Evolutionary conservation across 2,888 invertebrate species (phyloP).

Genomic region (Omphaloscelis lunosa): DNA sequence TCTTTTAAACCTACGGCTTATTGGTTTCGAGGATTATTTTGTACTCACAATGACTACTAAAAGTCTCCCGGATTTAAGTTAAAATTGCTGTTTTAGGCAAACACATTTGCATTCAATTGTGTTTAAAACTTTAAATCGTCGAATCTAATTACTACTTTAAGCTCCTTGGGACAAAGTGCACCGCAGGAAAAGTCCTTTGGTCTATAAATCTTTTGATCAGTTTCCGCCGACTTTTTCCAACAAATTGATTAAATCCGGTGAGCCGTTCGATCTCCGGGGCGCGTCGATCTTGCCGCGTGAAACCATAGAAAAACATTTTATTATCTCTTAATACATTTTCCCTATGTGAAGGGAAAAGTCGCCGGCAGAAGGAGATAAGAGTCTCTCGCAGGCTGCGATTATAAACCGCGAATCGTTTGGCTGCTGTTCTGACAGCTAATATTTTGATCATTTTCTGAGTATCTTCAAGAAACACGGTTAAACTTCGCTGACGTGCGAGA

Average conservation of each 20-base stretch:
- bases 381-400: conserved; percentile 27
- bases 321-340: conserved; percentile 53
- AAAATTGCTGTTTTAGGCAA: conserved; percentile 44
- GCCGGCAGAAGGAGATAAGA: conserved; percentile 16
- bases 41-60: conserved; percentile 41
- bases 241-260: conserved; percentile 70
- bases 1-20: neutral
- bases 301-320: conserved; percentile 63
- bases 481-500: neutral
- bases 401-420: conserved; percentile 24
- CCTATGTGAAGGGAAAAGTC: conserved; percentile 24
- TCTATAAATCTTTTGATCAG: conserved; percentile 70
- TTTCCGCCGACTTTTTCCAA: conserved; percentile 63
- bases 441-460: conserved; percentile 14
- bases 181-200: conserved; percentile 22
- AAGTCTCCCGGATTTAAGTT: conserved; percentile 17
- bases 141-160: conserved; percentile 47
- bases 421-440: conserved; percentile 18
- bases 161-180: conserved; percentile 33
- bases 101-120: conserved; percentile 36
- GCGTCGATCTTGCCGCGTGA: conserved; percentile 43
- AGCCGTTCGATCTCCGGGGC: conserved; percentile 52
- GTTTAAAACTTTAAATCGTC: conserved; percentile 41
- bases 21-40: conserved; percentile 40
- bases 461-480: neutral